A percentile compares a stretch with the other conserved stretches of the same genome.
phyloP scores from a whole-genome alignment of 2,113 vertebrate species.

The Trinectes maculatus region DNA sequence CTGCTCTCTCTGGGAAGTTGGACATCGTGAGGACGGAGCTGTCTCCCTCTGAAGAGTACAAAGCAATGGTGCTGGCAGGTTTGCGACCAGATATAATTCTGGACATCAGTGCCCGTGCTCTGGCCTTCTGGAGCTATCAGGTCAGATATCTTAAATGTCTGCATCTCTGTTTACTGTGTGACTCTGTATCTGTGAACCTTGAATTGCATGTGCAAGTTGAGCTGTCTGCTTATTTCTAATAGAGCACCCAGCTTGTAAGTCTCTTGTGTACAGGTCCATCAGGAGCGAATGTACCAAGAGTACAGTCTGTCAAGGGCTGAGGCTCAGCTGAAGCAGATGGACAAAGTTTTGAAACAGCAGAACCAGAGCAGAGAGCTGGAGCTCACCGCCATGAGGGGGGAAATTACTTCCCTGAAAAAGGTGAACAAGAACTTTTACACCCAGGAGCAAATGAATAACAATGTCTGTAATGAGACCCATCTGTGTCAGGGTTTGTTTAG shows the following conservation, averaged over 20 bases:
- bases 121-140: constrained; percentile 93
- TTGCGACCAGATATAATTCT: constrained; percentile 86
- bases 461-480: not conserved
- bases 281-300: constrained; percentile 89
- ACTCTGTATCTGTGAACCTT: not conserved
- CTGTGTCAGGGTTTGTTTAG: not conserved
- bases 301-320: constrained; percentile 87
- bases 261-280: constrained; percentile 82
- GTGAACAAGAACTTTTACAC: constrained; percentile 51
- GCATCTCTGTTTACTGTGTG: not conserved
- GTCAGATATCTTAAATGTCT: constrained; percentile 59
- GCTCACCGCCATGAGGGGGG: constrained; percentile 84
- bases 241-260: not conserved
- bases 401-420: constrained; percentile 88
- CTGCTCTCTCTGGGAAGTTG: constrained; percentile 87
- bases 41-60: constrained; percentile 88
- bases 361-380: constrained; percentile 89
- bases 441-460: not conserved
- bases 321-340: constrained; percentile 86
- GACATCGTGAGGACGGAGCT: constrained; percentile 90
- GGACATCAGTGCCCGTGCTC: constrained; percentile 87
- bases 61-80: constrained; percentile 89
- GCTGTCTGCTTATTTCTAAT: not conserved
- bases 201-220: not conserved
- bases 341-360: constrained; percentile 88